Conservation (phyloP, 2,797 vertebrate species). For the Malacoraja senta region DNA sequence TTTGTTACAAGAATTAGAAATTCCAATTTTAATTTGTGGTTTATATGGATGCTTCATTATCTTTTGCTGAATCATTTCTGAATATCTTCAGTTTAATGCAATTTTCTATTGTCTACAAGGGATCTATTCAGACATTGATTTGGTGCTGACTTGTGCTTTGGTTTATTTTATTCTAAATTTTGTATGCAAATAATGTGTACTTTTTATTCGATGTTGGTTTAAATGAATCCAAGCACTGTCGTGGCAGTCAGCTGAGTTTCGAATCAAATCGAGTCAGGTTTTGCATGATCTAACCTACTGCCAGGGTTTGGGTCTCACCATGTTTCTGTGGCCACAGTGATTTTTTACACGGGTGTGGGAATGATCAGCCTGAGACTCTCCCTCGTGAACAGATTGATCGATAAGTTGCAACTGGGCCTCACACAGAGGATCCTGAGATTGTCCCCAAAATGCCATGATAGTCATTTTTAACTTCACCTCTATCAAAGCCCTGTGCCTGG, state of each 20-base stretch:
- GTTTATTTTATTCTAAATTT: background rate
- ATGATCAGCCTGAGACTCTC: too few relatives aligned
- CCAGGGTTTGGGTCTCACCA: too few relatives aligned
- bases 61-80: background rate
- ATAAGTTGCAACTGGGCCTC: too few relatives aligned
- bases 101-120: background rate
- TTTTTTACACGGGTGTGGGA: too few relatives aligned
- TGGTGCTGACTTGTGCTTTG: background rate
- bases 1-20: background rate
- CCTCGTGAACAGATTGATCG: too few relatives aligned
- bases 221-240: background rate
- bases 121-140: background rate
- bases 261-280: background rate
- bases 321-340: too few relatives aligned
- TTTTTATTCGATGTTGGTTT: background rate
- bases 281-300: too few relatives aligned
- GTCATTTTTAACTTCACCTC: too few relatives aligned
- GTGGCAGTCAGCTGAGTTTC: background rate
- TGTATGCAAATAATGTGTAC: too few relatives aligned
- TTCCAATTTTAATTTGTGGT: background rate
- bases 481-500: too few relatives aligned
- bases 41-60: background rate
- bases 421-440: too few relatives aligned
- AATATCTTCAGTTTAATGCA: background rate
- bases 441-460: too few relatives aligned